Evolutionary conservation across 1,140 invertebrate species (phyloP).

Genomic region (Campoletis sonorensis): DNA sequence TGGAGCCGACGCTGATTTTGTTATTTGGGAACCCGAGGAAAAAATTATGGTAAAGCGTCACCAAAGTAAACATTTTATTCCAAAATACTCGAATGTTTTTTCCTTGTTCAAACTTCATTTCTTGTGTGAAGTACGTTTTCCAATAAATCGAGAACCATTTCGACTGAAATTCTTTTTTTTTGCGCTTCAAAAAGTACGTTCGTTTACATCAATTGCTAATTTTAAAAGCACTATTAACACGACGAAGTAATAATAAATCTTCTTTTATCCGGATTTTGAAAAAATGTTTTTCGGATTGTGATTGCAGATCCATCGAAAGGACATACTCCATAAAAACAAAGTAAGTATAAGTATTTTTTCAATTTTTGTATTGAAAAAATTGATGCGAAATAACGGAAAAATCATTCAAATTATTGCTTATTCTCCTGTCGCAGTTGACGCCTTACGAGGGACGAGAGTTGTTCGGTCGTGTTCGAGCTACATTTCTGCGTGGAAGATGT

Average conservation of each 20-base stretch:
- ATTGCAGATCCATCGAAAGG: conserved; percentile 67
- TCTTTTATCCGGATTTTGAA: too few species aligned
- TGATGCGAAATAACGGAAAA: not conserved
- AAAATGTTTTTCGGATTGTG: conserved; percentile 25
- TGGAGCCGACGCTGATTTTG: conserved; percentile 85
- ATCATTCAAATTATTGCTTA: conserved; percentile 30
- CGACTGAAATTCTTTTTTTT: too few species aligned
- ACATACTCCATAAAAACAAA: conserved; percentile 80
- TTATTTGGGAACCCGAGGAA: conserved; percentile 83
- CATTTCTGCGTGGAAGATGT: conserved; percentile 78
- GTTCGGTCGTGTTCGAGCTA: conserved; percentile 79
- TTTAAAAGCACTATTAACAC: too few species aligned
- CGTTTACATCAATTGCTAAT: too few species aligned
- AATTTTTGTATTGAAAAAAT: too few species aligned
- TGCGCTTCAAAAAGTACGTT: too few species aligned
- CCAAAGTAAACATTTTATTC: not conserved
- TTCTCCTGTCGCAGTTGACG: conserved; percentile 73
- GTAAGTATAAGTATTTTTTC: conserved; percentile 59
- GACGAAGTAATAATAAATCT: too few species aligned
- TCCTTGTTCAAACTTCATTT: too few species aligned
- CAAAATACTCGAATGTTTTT: too few species aligned
- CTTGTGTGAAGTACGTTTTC: too few species aligned
- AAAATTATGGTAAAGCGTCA: conserved; percentile 73
- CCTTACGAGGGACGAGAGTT: conserved; percentile 79
- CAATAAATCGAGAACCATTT: too few species aligned